Evolutionary conservation across 2,113 vertebrate genomes (phyloP).

Genomic region (Sylvietta virens): DNA sequence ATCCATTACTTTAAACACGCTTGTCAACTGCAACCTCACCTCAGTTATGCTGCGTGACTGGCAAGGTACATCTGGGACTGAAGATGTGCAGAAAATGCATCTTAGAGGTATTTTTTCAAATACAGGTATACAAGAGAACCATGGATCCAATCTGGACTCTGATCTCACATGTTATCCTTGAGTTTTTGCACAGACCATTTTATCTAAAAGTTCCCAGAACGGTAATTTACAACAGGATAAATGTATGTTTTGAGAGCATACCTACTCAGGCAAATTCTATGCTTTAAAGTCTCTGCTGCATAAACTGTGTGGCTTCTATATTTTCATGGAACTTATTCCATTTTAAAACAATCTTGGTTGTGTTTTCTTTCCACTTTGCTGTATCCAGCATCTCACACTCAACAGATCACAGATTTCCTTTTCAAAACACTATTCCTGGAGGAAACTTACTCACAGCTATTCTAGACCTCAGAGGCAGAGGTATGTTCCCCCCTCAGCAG

Average conservation of each 20-base stretch:
- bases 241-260: neutral
- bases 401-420: neutral
- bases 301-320: neutral
- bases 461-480: neutral
- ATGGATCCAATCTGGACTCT: accelerated
- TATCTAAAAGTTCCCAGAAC: neutral
- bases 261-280: neutral
- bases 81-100: neutral
- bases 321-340: neutral
- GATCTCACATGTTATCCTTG: accelerated
- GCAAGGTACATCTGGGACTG: neutral
- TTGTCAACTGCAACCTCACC: neutral
- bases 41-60: accelerated
- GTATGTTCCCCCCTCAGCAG: accelerated
- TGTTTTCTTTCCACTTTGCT: neutral
- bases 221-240: neutral
- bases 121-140: neutral
- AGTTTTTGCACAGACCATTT: neutral
- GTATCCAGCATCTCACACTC: neutral
- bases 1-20: neutral
- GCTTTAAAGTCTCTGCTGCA: neutral
- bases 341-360: accelerated
- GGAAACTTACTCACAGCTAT: neutral
- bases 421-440: neutral
- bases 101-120: neutral